These are phyloP conservation scores for Sebastes kiyomatsui DNA, from an alignment of 2,797 vertebrate species.

Conservation along the genomic window DNA sequence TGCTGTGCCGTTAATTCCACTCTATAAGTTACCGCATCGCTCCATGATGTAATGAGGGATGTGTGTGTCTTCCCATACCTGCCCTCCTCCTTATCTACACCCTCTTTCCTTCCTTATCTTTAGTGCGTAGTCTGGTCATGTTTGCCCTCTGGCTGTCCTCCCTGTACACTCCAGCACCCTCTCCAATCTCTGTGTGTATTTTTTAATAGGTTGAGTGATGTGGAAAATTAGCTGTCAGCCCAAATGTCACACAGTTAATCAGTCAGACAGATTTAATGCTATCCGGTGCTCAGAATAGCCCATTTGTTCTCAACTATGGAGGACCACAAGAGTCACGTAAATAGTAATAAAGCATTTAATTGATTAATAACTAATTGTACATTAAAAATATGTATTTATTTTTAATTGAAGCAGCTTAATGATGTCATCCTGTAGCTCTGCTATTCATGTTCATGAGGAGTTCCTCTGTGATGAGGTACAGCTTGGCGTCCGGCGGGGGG, in stretches of 20 bases:
- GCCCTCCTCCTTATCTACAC: constrained; percentile 6
- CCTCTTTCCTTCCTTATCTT: constrained; percentile 8
- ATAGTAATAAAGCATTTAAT: too few species aligned
- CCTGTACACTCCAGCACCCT: background rate
- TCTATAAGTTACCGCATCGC: constrained; percentile 22
- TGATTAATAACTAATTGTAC: too few species aligned
- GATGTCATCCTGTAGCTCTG: too few species aligned
- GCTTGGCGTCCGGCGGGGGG: too few species aligned
- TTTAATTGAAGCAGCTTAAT: too few species aligned
- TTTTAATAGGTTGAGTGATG: constrained; percentile 30
- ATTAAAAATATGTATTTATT: too few species aligned
- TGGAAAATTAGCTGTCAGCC: constrained; percentile 50
- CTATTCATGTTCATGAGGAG: too few species aligned
- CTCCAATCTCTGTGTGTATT: background rate
- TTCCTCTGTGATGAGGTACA: too few species aligned
- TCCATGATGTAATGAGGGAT: constrained; percentile 30
- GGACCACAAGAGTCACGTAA: too few species aligned
- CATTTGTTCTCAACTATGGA: background rate
- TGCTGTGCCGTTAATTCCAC: constrained; percentile 32
- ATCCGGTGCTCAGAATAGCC: background rate
- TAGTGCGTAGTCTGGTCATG: constrained; percentile 31
- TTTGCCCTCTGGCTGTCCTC: constrained; percentile 50
- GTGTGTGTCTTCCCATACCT: constrained; percentile 9
- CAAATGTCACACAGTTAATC: constrained; percentile 34
- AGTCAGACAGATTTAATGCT: constrained; percentile 23